Base-by-base conservation (phyloP, 2,113 vertebrate species). In the Aphyosemion australe region DNA sequence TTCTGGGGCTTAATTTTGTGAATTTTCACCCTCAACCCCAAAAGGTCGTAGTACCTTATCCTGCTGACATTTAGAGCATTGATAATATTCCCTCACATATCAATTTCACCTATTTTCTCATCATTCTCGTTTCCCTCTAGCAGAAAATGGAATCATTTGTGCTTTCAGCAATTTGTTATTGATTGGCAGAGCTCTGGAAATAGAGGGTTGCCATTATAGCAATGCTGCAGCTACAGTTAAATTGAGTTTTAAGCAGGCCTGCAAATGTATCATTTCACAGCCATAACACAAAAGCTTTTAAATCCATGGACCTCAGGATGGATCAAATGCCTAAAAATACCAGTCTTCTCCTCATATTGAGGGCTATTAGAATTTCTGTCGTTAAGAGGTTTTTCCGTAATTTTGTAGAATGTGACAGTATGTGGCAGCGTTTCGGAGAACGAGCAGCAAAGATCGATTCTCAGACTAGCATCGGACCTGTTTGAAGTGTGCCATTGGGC, bases 81-180 rank as follows among this genome's bases (percentile, higher is more conserved):
- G 90, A 91, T 92, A 92, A 93, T 92, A 92, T 92, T 91, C 90
- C 89, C 89, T 89, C 91, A 90, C 90, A 91, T 93, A 93, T 93
- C 93, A 93, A 92, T 92, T 93, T 93, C 91, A 92, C 89, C 90
- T 90, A 92, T 93, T 93, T 93, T 93, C 89, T 90, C 91, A 90
- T 93, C 88, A 91, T 92, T 93, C 89, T 84, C 90, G 84, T 91
- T 90, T 91, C 90, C 89, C 84, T 78, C 89, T 77, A 76, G 86
- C 87, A 91, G 86, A 92, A 93, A 93, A 93, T 93, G 91, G 89
- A 93, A 92, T 93, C 92, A 93, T 94, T 93, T 92, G 91, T 92
- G 92, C 93, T 94, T 93, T 93, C 90, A 94, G 92, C 91, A 91
- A 89, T 93, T 91, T 91, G 90, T 91, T 93, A 94, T 93, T 94